Percentiles rank a stretch among this genome's conserved stretches.
phyloP scores from a whole-genome alignment of 2,797 vertebrate genomes.

The Cetoscarus ocellatus region DNA sequence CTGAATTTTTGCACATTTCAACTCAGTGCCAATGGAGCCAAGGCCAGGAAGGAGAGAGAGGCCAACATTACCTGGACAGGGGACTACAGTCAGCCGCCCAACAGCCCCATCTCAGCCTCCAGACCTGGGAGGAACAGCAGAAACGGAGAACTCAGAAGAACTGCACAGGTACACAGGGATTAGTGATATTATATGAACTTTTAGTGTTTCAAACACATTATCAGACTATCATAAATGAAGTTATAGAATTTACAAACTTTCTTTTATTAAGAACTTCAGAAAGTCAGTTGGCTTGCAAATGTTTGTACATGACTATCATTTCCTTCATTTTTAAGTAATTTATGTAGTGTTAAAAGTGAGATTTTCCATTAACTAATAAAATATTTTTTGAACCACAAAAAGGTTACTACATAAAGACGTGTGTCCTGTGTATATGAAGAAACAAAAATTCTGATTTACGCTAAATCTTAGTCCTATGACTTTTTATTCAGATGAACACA shows the following conservation, averaged over 20 bases:
- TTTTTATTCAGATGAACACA: background rate
- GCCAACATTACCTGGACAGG: slow-evolving; percentile 57
- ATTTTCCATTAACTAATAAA: too few species aligned
- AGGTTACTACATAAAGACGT: too few species aligned
- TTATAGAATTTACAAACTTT: background rate
- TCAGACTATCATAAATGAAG: too few species aligned
- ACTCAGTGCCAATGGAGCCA: slow-evolving; percentile 77
- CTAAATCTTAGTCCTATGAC: too few species aligned
- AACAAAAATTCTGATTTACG: background rate
- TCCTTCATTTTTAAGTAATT: too few species aligned
- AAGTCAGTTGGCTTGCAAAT: too few species aligned
- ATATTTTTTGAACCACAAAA: background rate
- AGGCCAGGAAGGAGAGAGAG: slow-evolving; percentile 71
- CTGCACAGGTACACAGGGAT: slow-evolving; percentile 67
- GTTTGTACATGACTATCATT: too few species aligned
- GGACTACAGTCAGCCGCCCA: slow-evolving; percentile 39
- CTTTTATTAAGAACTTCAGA: too few species aligned
- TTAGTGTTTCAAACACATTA: too few species aligned
- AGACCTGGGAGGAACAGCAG: slow-evolving; percentile 55
- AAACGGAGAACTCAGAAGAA: slow-evolving; percentile 77
- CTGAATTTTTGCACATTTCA: background rate
- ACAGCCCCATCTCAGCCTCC: slow-evolving; percentile 65
- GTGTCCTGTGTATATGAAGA: too few species aligned
- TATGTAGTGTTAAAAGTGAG: too few species aligned
- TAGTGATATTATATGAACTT: background rate